Base-by-base conservation (phyloP, 2,797 vertebrate genomes). In the Rhabdophis nuchalis region DNA sequence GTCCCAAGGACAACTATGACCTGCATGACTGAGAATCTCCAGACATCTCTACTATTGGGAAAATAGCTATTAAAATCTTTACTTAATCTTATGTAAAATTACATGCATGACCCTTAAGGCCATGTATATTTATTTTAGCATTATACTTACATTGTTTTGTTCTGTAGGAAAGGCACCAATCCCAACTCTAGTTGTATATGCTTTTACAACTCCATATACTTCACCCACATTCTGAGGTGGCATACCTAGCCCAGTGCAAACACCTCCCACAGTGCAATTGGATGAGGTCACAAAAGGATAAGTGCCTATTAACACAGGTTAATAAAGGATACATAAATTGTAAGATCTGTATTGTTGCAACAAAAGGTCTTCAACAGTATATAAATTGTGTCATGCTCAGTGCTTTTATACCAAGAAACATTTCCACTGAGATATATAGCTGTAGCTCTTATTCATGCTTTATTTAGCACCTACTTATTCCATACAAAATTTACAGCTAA, bases 251-350 rank as follows among this genome's bases (percentile, higher is more conserved):
- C 99, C 99, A 0, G 99, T 99, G 92, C 99, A 99, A 61, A 99
- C 99, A 3, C 99, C 99, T 56, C 99, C 99, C 95, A 99, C 99
- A 1, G 99, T 99, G 96, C 99, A 99, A 97, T 99, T 99, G 36
- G 99, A 99, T 2, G 99, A 99, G 2, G 99, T 99, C 96, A 99
- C 99, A 90, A 99, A 99, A 2, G 99, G 99, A 52, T 99, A 99
- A 0, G 99, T 99, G 41, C 99, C 99, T 99, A 96, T 95, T 64
- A 36, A 12, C 16, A 29, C 4, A 60, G 41, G 36, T 54, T 29
- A 88, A 61, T 23, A 56, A 57, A 90, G 16, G 0, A 16, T n/a
- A 9, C 58, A 27, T 54, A 3, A 32, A 18, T 61, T 27, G 32
- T 41, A 8, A 52, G 1, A 18, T 60, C 36, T 60, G 29, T 52